Conservation (phyloP, 2,113 vertebrate genomes). For the Mormoops blainvillei region DNA sequence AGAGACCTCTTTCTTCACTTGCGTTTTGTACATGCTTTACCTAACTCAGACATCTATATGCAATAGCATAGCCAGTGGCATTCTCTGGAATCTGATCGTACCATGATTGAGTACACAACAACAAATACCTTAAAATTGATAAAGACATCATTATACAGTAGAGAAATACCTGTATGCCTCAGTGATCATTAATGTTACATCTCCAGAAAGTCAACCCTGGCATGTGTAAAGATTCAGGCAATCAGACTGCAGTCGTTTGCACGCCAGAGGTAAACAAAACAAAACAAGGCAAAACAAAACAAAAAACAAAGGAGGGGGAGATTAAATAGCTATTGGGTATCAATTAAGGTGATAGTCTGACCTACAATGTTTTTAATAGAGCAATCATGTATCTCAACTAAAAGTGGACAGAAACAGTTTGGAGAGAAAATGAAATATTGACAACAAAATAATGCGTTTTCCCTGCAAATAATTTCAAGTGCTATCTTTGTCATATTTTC, state of each 20-base stretch:
- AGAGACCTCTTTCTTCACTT: neutral
- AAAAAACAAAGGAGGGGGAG: too few relatives aligned
- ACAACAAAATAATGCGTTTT: neutral
- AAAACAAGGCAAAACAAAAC: neutral
- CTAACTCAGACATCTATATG: neutral
- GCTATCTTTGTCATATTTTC: neutral
- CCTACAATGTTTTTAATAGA: neutral
- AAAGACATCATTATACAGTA: neutral
- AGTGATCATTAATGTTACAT: neutral
- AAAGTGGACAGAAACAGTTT: neutral
- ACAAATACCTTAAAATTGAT: neutral
- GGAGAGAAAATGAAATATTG: neutral
- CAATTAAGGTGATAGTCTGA: neutral
- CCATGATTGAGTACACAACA: neutral
- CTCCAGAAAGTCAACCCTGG: neutral
- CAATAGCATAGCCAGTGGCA: neutral
- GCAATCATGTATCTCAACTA: neutral
- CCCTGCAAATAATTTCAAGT: neutral
- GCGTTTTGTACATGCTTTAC: neutral
- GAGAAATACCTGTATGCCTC: neutral
- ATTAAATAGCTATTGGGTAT: neutral
- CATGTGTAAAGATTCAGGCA: neutral
- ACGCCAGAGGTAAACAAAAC: neutral
- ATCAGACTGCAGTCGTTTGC: neutral
- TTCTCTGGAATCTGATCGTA: neutral